Percentiles rank a stretch among this genome's conserved stretches.
Evolutionary conservation across 1,140 invertebrate species (phyloP).

Genomic region (Hydropsyche tenuis): DNA sequence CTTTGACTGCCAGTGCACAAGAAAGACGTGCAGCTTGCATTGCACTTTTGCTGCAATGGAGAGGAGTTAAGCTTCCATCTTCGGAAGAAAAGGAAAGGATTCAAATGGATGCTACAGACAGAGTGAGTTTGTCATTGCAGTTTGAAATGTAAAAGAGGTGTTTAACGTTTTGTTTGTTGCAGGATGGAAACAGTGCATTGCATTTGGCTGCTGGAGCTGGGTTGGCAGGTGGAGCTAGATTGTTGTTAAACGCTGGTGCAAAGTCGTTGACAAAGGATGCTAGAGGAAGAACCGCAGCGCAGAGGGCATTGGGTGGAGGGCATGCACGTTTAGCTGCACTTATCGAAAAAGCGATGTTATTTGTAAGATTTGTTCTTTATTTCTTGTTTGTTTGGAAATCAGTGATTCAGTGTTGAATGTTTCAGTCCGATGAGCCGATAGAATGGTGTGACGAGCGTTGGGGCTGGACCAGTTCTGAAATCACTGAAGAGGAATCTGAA

Average conservation of each 20-base stretch:
- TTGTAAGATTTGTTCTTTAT: constrained; percentile 34
- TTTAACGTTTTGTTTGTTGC: constrained; percentile 23
- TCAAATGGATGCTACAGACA: constrained; percentile 67
- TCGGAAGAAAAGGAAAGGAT: constrained; percentile 67
- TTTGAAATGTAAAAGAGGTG: background rate
- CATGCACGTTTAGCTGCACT: constrained; percentile 43
- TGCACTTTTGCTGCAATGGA: constrained; percentile 69
- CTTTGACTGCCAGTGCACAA: constrained; percentile 59
- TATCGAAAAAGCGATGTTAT: constrained; percentile 42
- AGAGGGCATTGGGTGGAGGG: constrained; percentile 36
- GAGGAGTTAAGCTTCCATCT: constrained; percentile 60
- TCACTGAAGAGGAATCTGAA: constrained; percentile 51
- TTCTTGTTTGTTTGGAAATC: background rate
- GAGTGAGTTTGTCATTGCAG: constrained; percentile 56
- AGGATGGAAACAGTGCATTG: constrained; percentile 73
- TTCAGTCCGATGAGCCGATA: constrained; percentile 44
- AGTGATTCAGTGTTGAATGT: background rate
- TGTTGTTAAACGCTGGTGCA: constrained; percentile 67
- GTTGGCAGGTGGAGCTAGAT: constrained; percentile 70
- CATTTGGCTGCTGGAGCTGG: constrained; percentile 72
- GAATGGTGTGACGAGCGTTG: constrained; percentile 44
- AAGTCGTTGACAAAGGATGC: constrained; percentile 71
- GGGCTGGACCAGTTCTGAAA: constrained; percentile 40
- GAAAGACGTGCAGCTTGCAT: constrained; percentile 69
- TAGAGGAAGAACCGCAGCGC: constrained; percentile 42